These are phyloP conservation scores for Menidia menidia DNA, from an alignment of 2,797 vertebrate species.

Conservation along the genomic window DNA sequence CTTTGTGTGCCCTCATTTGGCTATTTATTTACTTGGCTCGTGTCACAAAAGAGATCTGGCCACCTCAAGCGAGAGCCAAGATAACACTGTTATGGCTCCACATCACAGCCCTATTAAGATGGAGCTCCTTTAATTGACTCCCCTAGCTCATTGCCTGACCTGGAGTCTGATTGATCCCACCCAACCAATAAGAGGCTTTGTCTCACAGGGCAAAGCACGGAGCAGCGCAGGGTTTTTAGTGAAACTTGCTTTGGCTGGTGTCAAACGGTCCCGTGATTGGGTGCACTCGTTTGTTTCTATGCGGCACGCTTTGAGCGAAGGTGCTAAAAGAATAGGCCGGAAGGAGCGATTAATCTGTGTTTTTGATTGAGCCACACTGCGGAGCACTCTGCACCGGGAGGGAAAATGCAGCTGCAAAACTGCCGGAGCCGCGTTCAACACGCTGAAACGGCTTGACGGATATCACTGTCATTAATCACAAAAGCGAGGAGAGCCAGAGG, in stretches of 20 bases:
- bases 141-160: slow-evolving; percentile 76
- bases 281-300: slow-evolving; percentile 40
- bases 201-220: slow-evolving; percentile 58
- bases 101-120: slow-evolving; percentile 80
- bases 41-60: slow-evolving; percentile 82
- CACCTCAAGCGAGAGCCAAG: slow-evolving; percentile 76
- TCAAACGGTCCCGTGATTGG: slow-evolving; percentile 45
- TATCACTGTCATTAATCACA: slow-evolving; percentile 83
- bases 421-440: slow-evolving; percentile 77
- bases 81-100: slow-evolving; percentile 74
- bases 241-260: slow-evolving; percentile 37
- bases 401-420: slow-evolving; percentile 79
- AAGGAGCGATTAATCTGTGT: slow-evolving; percentile 42
- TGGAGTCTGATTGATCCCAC: slow-evolving; percentile 67
- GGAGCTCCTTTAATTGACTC: slow-evolving; percentile 84
- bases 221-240: slow-evolving; percentile 21
- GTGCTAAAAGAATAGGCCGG: slow-evolving; percentile 33
- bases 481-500: slow-evolving; percentile 62
- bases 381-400: slow-evolving; percentile 29
- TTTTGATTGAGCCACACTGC: slow-evolving; percentile 51
- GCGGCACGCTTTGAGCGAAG: slow-evolving; percentile 23
- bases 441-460: slow-evolving; percentile 81
- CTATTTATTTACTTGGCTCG: slow-evolving; percentile 84
- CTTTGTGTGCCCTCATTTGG: slow-evolving; percentile 82
- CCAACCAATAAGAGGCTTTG: slow-evolving; percentile 64